Evolutionary conservation across 2,888 invertebrate species (phyloP).

Genomic region (Notodromas monacha): DNA sequence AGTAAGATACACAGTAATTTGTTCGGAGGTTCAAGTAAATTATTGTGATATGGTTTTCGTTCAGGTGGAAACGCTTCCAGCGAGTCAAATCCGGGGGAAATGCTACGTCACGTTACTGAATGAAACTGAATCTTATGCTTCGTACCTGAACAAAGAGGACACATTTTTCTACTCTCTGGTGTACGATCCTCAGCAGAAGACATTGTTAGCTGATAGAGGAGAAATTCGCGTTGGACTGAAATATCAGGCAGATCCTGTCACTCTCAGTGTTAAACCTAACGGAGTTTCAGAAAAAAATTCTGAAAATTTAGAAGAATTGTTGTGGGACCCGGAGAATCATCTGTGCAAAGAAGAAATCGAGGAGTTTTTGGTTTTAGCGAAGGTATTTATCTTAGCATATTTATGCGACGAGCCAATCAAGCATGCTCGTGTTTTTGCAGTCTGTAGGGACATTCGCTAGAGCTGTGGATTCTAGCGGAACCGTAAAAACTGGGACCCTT

Average conservation of each 20-base stretch:
- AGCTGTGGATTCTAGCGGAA: constrained; percentile 88
- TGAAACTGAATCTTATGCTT: constrained; percentile 83
- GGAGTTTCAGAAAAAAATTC: constrained; percentile 2
- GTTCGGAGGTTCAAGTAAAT: too few species aligned
- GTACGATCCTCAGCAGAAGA: constrained; percentile 95
- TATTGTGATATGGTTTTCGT: too few species aligned
- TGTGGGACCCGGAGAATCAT: constrained; percentile 75
- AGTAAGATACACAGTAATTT: too few species aligned
- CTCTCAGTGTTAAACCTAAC: constrained; percentile 18
- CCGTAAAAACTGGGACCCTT: constrained; percentile 84
- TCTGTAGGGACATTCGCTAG: constrained; percentile 96
- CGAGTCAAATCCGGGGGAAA: constrained; percentile 95
- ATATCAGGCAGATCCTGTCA: constrained; percentile 78
- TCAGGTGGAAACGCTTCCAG: constrained; percentile 79
- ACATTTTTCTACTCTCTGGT: constrained; percentile 98
- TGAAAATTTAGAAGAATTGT: constrained; percentile 37
- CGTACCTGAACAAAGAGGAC: constrained; percentile 92
- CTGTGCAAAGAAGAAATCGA: constrained; percentile 85
- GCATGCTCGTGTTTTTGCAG: too few species aligned
- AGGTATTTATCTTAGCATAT: too few species aligned
- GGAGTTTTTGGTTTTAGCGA: constrained; percentile 62
- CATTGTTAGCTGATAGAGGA: constrained; percentile 89
- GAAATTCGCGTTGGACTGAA: constrained; percentile 65
- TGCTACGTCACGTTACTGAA: constrained; percentile 93
- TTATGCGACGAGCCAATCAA: too few species aligned